These are phyloP conservation scores for Echinops telfairi DNA, from an alignment of 2,113 vertebrate genomes.

Conservation along the genomic window DNA sequence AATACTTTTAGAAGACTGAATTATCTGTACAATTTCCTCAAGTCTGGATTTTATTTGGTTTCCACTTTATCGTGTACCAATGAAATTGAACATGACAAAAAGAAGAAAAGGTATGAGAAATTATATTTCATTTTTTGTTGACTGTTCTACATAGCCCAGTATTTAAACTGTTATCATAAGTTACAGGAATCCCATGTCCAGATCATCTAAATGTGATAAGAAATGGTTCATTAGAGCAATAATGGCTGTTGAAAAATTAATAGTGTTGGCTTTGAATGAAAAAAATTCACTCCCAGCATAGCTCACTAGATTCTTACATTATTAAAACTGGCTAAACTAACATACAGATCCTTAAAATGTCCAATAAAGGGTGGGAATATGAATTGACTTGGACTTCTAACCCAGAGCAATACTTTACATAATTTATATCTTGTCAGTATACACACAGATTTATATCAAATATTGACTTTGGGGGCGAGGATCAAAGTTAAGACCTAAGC, in stretches of 20 bases:
- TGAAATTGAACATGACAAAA: slow-evolving; percentile 1
- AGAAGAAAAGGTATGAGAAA: background rate
- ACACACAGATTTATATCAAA: slow-evolving; percentile 52
- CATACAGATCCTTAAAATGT: slow-evolving; percentile 42
- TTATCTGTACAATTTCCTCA: background rate
- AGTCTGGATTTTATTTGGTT: background rate
- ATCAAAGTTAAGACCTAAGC: background rate
- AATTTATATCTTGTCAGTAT: slow-evolving; percentile 62
- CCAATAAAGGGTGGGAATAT: slow-evolving; percentile 45
- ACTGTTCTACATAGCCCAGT: background rate
- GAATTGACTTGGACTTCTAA: slow-evolving; percentile 68
- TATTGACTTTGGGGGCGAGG: slow-evolving; percentile 47
- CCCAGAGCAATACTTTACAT: slow-evolving; percentile 54
- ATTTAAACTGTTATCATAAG: slow-evolving; percentile 27
- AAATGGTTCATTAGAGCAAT: slow-evolving; percentile 65
- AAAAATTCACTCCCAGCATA: background rate
- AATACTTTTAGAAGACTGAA: background rate
- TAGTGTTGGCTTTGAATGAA: slow-evolving; percentile 44
- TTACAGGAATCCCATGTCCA: slow-evolving; percentile 12
- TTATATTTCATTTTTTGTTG: slow-evolving; percentile 36
- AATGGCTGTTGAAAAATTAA: slow-evolving; percentile 65
- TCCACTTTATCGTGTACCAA: background rate
- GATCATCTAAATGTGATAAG: slow-evolving; percentile 28
- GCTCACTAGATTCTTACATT: slow-evolving; percentile 53
- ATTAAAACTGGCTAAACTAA: slow-evolving; percentile 64